phyloP scores from a whole-genome alignment of 1,140 invertebrate genomes.

The Ceratitis capitata region DNA sequence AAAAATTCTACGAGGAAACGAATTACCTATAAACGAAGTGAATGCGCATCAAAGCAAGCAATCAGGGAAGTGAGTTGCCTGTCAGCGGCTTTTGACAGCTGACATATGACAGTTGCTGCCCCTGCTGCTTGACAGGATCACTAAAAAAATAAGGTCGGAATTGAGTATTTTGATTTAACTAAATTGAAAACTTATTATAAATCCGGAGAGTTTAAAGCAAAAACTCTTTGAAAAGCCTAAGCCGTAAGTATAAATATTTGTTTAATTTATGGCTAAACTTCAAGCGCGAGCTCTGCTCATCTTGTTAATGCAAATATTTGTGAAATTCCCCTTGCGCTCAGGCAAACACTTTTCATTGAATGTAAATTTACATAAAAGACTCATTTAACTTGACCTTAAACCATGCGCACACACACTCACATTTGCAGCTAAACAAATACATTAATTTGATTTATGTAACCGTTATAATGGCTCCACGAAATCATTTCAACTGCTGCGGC shows the following conservation, averaged over 20 bases:
- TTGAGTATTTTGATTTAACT: no score
- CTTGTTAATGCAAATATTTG: not conserved
- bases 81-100: not conserved
- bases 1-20: not conserved
- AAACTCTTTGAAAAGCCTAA: not conserved
- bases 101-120: not conserved
- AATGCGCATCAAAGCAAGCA: not conserved
- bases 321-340: not conserved
- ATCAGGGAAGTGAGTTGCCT: not conserved
- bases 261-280: not conserved
- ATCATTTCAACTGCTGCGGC: slow-evolving; percentile 14
- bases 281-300: not conserved
- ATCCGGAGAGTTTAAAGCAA: not conserved
- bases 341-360: not conserved
- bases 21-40: not conserved
- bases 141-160: not conserved
- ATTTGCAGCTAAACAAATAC: not conserved
- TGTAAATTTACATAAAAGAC: not conserved
- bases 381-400: not conserved
- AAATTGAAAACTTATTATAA: no score
- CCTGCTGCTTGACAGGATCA: not conserved
- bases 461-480: slow-evolving; percentile 23
- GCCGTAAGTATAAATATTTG: not conserved
- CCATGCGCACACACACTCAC: not conserved
- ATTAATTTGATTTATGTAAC: slow-evolving; percentile 28